A percentile compares a stretch with the other conserved stretches of the same genome.
phyloP scores from a whole-genome alignment of 2,888 invertebrate species.

The Gryllus longicercus region DNA sequence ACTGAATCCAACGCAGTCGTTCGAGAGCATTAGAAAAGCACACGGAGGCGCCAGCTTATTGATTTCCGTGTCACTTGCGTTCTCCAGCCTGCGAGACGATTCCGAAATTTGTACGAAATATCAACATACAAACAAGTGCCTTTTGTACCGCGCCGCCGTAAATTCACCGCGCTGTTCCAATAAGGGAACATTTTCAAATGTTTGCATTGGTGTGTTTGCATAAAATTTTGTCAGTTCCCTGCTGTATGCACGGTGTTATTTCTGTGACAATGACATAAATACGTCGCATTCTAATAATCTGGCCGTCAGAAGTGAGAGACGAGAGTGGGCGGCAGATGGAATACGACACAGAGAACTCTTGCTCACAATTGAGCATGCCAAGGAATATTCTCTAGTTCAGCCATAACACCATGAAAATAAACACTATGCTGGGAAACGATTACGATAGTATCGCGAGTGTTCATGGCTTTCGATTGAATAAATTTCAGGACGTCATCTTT shows the following conservation, averaged over 20 bases:
- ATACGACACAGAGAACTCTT: no score
- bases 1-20: no score
- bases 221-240: background rate
- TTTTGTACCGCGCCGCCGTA: background rate
- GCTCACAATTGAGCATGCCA: no score
- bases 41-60: background rate
- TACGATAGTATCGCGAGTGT: no score
- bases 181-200: background rate
- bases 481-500: no score
- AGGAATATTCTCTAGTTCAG: no score
- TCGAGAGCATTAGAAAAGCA: no score
- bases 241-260: background rate
- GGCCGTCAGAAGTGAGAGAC: no score
- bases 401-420: no score
- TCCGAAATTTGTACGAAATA: background rate
- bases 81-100: background rate
- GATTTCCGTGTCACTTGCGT: background rate
- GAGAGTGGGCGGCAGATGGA: no score
- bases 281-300: background rate
- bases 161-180: background rate
- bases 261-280: background rate
- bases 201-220: background rate
- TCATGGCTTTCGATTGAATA: no score
- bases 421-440: no score
- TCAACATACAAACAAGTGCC: constrained; percentile 11